phyloP scores from a whole-genome alignment of 1,140 invertebrate genomes.

The Orius insidiosus region DNA sequence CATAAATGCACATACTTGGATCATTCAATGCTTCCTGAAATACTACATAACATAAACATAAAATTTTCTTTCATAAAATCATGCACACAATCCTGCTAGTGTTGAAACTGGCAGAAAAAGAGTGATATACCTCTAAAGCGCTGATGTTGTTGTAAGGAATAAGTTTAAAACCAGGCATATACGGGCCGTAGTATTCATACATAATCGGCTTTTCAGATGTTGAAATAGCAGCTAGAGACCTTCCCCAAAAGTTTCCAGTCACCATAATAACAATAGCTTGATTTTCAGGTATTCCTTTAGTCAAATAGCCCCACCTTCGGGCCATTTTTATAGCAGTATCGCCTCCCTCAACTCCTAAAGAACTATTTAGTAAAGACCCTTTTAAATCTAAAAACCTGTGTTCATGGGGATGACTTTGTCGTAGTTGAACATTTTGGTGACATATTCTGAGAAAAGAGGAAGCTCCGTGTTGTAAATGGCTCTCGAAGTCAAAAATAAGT shows the following conservation, averaged over 20 bases:
- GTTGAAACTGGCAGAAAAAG: too few relatives aligned
- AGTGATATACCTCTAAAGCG: constrained; percentile 52
- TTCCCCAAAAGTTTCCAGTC: constrained; percentile 94
- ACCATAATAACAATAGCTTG: constrained; percentile 86
- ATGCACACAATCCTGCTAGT: too few relatives aligned
- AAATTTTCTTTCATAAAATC: too few relatives aligned
- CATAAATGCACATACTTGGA: constrained; percentile 91
- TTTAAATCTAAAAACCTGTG: constrained; percentile 39
- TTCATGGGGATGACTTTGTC: constrained; percentile 97
- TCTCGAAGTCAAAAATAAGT: constrained; percentile 49
- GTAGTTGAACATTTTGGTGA: constrained; percentile 80
- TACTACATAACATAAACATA: too few relatives aligned
- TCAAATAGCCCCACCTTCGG: constrained; percentile 84
- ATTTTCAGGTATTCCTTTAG: constrained; percentile 77
- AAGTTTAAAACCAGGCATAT: constrained; percentile 81
- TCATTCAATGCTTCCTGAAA: constrained; percentile 48
- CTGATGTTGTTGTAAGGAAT: constrained; percentile 79
- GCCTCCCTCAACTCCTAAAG: constrained; percentile 76
- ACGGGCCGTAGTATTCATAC: constrained; percentile 83
- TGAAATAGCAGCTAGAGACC: constrained; percentile 85
- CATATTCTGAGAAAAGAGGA: constrained; percentile 84
- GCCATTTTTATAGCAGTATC: constrained; percentile 92
- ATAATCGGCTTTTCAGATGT: constrained; percentile 80
- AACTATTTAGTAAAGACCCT: constrained; percentile 2
- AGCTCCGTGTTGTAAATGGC: constrained; percentile 89